Percentiles rank a stretch among this genome's conserved stretches.
Evolutionary conservation across 2,113 vertebrate genomes (phyloP).

Genomic region (Ardeotis arabs): DNA sequence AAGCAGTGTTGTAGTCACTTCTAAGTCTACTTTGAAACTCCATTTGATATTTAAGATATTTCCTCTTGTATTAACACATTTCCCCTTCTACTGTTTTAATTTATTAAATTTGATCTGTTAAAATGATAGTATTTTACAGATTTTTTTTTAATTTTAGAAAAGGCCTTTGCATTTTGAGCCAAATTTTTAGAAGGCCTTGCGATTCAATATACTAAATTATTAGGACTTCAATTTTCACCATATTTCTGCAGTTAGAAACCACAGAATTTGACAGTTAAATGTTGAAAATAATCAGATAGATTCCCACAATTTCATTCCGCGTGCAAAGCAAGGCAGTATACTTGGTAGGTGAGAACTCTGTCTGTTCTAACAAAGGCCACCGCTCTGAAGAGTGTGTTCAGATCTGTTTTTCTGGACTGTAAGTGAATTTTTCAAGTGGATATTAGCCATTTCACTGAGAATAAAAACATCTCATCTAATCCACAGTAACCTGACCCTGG

Average conservation of each 20-base stretch:
- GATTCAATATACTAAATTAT: background rate
- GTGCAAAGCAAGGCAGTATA: background rate
- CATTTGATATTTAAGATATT: background rate
- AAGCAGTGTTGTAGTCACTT: background rate
- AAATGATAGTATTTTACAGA: background rate
- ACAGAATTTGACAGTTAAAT: background rate
- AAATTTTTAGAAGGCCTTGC: background rate
- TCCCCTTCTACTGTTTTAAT: background rate
- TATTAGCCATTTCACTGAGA: background rate
- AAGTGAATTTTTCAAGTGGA: background rate
- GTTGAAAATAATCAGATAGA: background rate
- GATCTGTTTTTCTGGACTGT: background rate
- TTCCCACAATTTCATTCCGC: background rate
- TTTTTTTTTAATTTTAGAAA: background rate
- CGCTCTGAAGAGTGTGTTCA: background rate
- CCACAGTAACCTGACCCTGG: background rate
- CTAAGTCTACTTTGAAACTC: background rate
- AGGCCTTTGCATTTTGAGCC: fast-evolving
- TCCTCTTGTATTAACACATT: background rate
- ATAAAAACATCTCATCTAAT: background rate
- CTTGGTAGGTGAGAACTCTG: background rate
- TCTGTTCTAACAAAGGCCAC: background rate
- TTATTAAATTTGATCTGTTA: background rate
- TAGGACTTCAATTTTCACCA: background rate
- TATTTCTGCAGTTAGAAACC: background rate